A percentile compares a stretch with the other conserved stretches of the same genome.
Evolutionary conservation across 2,113 vertebrate genomes (phyloP).

Genomic region (Gymnarchus niloticus): DNA sequence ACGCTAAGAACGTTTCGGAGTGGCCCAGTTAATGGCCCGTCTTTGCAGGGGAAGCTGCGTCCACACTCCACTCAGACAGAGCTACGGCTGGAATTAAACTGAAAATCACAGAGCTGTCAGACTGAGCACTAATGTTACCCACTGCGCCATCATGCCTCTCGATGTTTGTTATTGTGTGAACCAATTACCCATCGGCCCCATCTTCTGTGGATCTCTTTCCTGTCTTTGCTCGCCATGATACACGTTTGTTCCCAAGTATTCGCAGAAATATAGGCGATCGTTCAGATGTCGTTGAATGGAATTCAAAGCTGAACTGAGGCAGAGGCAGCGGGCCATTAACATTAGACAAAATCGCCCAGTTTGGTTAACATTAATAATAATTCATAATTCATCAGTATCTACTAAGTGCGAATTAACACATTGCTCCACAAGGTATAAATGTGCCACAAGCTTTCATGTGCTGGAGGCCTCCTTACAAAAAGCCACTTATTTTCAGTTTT

Average conservation of each 20-base stretch:
- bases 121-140: not conserved
- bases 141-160: not conserved
- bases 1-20: not conserved
- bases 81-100: constrained; percentile 5
- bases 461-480: not conserved
- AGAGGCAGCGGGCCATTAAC: not conserved
- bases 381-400: not conserved
- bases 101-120: not conserved
- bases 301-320: not conserved
- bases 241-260: not conserved
- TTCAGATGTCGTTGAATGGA: not conserved
- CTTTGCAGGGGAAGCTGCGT: not conserved
- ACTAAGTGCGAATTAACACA: not conserved
- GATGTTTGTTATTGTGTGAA: not conserved
- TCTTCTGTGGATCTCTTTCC: not conserved
- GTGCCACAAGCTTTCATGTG: not conserved
- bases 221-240: not conserved
- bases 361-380: not conserved
- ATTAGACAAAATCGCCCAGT: not conserved
- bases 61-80: not conserved
- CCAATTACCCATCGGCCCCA: not conserved
- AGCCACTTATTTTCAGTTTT: not conserved
- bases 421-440: not conserved
- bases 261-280: not conserved
- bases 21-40: not conserved